Conservation (phyloP, 2,113 vertebrate species). For the Crotalus helleri region DNA sequence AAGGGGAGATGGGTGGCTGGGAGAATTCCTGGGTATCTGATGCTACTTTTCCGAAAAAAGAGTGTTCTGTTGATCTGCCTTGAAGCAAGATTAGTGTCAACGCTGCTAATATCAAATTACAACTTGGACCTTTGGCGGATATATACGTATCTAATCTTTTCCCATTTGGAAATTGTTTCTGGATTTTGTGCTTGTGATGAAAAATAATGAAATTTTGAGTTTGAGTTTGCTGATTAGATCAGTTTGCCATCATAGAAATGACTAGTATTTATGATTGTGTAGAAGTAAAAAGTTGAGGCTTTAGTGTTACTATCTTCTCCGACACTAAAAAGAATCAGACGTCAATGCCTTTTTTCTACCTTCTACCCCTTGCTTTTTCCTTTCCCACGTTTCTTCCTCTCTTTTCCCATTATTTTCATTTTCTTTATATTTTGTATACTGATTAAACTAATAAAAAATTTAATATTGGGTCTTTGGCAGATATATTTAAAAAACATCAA, state of each 20-base stretch:
- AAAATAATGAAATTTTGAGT: neutral
- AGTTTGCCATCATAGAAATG: neutral
- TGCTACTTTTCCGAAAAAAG: too few species aligned
- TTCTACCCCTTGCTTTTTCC: neutral
- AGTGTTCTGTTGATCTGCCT: neutral
- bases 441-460: neutral
- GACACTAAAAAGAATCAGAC: neutral
- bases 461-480: neutral
- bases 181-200: neutral
- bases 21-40: neutral
- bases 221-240: neutral
- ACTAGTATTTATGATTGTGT: neutral
- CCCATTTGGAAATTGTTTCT: neutral
- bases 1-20: neutral
- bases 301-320: neutral
- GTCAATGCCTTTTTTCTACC: neutral
- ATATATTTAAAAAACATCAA: neutral
- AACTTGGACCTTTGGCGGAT: neutral
- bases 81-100: neutral
- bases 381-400: neutral
- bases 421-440: neutral
- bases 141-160: neutral
- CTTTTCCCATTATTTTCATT: neutral
- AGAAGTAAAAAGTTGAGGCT: neutral
- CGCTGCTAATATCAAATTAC: neutral